Base-by-base conservation (phyloP, 2,888 invertebrate species). In the Chrysomela aeneicollis region DNA sequence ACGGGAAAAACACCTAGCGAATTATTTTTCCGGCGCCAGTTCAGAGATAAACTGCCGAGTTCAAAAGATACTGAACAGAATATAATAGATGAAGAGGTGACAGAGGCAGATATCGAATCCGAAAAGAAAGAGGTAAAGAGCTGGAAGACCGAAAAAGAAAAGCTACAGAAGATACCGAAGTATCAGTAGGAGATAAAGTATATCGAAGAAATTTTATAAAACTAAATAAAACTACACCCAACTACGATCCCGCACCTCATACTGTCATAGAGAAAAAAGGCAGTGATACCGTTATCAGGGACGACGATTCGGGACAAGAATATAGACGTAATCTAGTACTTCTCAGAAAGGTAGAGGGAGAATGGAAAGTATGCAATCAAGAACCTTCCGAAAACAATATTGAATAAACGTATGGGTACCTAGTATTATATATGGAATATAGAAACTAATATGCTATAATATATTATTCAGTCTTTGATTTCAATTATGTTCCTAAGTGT, bases 101-200 rank as follows among this genome's bases (percentile, higher is more conserved):
- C 49, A 26, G n/a, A n/a, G n/a, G n/a, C n/a, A n/a, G n/a, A n/a
- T n/a, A n/a, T n/a, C n/a, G 49, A 18, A 18, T 59, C 6, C 42
- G 52, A 61, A 68, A 64, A 55, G n/a, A 50, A 15, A 62, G 42
- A n/a, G 66, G 65, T 21, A 70, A 65, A 58, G 51, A 66, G 37
- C 66, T 57, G 51, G 46, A 12, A 5, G 66, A 66, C 51, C 54
- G 37, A n/a, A 69, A 64, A 62, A 32, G 64, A 50, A 69, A 49
- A 64, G 64, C 62, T 77, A 77, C 30, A 9, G 50, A 50, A 21
- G n/a, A n/a, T n/a, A 21, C n/a, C 21, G 50, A 50, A 9, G 10
- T 50, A 21, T n/a, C 18, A 22, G 21, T 50, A 53, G 66, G 66
- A 6, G 64, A 58, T 18, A 61, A 69, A 26, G 69, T 66, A 17